Conservation (phyloP, 1,140 invertebrate species). For the Schlechtendalia chinensis region DNA sequence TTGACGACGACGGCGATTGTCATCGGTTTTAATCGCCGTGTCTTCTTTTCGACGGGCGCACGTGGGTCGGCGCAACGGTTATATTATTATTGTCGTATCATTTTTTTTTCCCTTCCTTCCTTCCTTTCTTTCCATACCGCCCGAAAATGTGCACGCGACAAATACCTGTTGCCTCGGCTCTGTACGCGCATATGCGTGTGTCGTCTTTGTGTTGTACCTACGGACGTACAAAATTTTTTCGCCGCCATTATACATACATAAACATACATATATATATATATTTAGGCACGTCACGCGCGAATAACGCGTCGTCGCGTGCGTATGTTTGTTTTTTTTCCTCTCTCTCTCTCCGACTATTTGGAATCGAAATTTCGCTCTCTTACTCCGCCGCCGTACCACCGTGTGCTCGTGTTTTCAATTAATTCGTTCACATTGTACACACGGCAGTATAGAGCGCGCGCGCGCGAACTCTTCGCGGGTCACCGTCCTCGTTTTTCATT, state of each 20-base stretch:
- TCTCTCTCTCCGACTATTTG: too few species aligned
- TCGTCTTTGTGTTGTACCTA: too few species aligned
- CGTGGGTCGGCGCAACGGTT: neutral
- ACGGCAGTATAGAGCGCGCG: neutral
- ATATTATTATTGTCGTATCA: too few species aligned
- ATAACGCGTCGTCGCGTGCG: neutral
- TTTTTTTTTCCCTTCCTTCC: conserved; percentile 15
- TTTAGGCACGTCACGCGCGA: neutral
- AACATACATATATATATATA: too few species aligned
- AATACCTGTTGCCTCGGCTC: neutral
- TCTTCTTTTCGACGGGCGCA: conserved; percentile 12
- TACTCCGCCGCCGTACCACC: neutral
- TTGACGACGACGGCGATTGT: conserved; percentile 23
- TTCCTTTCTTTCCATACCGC: neutral
- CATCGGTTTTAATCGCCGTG: conserved; percentile 43
- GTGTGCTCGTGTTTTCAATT: too few species aligned
- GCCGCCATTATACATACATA: too few species aligned
- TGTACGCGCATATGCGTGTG: too few species aligned
- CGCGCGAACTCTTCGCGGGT: neutral
- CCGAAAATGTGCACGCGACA: conserved; percentile 33
- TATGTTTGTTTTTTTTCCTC: neutral
- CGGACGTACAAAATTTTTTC: too few species aligned
- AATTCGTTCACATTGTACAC: conserved; percentile 24
- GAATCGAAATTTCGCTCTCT: too few species aligned
- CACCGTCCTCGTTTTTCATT: neutral